A percentile compares a stretch with the other conserved stretches of the same genome.
phyloP scores from a whole-genome alignment of 2,113 vertebrate genomes.

The Gymnogyps californianus region DNA sequence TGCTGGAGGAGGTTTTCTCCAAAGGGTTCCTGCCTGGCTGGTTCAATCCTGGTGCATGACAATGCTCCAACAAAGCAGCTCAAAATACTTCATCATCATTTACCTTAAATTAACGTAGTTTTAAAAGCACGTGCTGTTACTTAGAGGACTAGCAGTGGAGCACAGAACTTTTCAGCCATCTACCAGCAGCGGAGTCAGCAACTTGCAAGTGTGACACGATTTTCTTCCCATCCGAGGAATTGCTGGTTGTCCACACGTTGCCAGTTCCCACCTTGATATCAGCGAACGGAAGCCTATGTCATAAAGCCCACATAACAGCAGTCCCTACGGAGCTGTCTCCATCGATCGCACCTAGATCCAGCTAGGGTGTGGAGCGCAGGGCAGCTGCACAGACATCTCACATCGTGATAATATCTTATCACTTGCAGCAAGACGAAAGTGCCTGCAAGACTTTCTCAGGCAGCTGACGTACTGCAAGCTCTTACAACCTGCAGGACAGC shows the following conservation, averaged over 20 bases:
- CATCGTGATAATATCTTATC: accelerated
- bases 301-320: neutral
- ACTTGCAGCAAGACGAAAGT: neutral
- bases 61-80: neutral
- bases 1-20: neutral
- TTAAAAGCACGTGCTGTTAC: neutral
- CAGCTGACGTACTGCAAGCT: neutral
- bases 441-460: neutral
- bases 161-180: neutral
- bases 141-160: neutral
- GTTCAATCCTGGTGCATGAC: neutral
- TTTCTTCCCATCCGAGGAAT: neutral
- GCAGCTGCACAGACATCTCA: neutral
- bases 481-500: neutral
- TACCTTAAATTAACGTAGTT: neutral
- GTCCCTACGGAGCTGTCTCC: neutral
- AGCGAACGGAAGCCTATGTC: neutral
- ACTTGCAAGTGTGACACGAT: neutral
- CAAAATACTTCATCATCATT: neutral
- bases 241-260: neutral
- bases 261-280: neutral
- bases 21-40: neutral
- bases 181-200: neutral
- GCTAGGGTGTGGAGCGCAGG: neutral
- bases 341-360: accelerated